Evolutionary conservation across 2,113 vertebrate genomes (phyloP).

Genomic region (Amazona vittata): DNA sequence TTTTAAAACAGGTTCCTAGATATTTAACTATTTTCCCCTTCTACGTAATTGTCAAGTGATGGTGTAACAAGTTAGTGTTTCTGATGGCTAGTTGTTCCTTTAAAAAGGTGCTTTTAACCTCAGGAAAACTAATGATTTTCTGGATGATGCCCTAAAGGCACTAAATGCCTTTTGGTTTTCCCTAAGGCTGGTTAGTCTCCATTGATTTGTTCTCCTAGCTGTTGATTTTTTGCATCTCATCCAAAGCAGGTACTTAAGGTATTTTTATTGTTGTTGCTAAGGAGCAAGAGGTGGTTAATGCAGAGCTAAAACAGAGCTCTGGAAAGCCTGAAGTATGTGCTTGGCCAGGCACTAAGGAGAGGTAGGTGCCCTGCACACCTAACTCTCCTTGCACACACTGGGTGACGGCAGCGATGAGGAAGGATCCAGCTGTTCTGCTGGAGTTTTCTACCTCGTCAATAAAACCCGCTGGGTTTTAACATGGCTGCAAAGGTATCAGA

Average conservation of each 20-base stretch:
- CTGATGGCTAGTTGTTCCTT: neutral
- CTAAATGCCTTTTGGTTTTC: constrained; percentile 35
- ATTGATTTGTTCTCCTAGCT: constrained; percentile 8
- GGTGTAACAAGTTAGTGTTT: neutral
- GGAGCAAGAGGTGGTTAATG: neutral
- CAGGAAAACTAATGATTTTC: constrained; percentile 32
- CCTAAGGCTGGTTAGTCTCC: constrained; percentile 2
- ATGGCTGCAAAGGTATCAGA: neutral
- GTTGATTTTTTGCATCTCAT: neutral
- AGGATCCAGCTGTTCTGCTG: neutral
- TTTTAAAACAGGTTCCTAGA: neutral
- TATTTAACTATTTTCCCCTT: neutral
- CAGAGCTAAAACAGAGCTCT: neutral
- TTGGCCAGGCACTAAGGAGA: fast-evolving
- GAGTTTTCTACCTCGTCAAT: neutral
- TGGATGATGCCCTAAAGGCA: neutral
- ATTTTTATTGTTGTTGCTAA: neutral
- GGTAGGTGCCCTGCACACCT: too few species aligned
- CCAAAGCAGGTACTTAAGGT: neutral
- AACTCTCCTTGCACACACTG: neutral
- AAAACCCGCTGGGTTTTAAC: neutral
- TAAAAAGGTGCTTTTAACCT: neutral
- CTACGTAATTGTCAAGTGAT: neutral
- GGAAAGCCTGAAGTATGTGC: neutral
- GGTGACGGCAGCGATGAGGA: neutral